A percentile compares a stretch with the other conserved stretches of the same genome.
Evolutionary conservation across 2,888 invertebrate genomes (phyloP).

Genomic region (Drosophila pseudotakahashii): DNA sequence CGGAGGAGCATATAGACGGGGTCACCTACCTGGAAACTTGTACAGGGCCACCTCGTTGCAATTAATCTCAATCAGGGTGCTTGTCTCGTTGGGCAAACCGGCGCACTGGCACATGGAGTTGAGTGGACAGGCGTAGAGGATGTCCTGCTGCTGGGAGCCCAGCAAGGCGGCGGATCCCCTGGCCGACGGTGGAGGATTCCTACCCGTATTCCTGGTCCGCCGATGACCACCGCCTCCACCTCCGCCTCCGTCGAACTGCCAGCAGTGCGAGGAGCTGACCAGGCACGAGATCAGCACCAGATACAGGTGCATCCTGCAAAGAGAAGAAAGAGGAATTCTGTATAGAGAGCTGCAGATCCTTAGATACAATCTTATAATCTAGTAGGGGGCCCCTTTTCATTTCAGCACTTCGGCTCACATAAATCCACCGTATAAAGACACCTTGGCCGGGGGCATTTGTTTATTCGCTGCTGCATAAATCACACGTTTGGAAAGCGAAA

Average conservation of each 20-base stretch:
- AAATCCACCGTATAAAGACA: conserved; percentile 52
- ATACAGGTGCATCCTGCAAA: conserved; percentile 69
- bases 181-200: conserved; percentile 52
- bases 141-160: conserved; percentile 83
- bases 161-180: conserved; percentile 79
- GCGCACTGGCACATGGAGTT: conserved; percentile 85
- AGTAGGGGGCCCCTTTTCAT: conserved; percentile 13
- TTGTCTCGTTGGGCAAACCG: conserved; percentile 84
- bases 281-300: conserved; percentile 83
- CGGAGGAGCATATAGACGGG: background rate
- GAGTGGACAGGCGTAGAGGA: conserved; percentile 83
- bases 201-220: conserved; percentile 55
- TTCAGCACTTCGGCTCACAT: conserved; percentile 23
- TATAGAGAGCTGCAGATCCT: background rate
- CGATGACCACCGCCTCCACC: conserved; percentile 61
- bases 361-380: conserved; percentile 29
- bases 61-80: conserved; percentile 84
- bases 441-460: conserved; percentile 65
- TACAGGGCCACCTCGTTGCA: conserved; percentile 84
- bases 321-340: background rate
- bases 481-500: conserved; percentile 65
- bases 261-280: conserved; percentile 81
- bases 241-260: conserved; percentile 84
- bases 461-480: conserved; percentile 76
- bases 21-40: conserved; percentile 84